A percentile compares a stretch with the other conserved stretches of the same genome.
phyloP scores from a whole-genome alignment of 2,888 invertebrate genomes.

The Idaea aversata region DNA sequence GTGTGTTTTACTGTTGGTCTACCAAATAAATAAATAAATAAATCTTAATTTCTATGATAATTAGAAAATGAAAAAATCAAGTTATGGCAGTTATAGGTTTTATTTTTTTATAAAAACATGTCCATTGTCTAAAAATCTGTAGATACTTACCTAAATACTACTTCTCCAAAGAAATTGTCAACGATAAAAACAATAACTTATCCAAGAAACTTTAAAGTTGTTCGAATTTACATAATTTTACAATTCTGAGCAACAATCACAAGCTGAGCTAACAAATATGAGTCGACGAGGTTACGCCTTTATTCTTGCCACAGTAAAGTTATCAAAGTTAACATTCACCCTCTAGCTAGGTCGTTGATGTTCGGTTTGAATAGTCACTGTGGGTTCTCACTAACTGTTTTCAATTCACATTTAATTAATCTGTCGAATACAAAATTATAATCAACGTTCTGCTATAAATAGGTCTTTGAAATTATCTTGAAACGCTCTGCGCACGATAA shows the following conservation, averaged over 20 bases:
- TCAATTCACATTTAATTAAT: constrained; percentile 58
- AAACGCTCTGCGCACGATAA: constrained; percentile 6
- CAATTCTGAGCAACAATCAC: constrained; percentile 30
- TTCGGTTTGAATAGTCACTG: background rate
- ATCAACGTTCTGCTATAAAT: constrained; percentile 32
- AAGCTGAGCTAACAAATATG: constrained; percentile 30
- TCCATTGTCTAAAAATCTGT: too few relatives aligned
- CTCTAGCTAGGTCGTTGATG: constrained; percentile 30
- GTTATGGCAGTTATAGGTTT: too few relatives aligned
- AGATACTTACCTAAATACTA: background rate
- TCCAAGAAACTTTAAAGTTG: background rate
- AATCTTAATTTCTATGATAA: too few relatives aligned
- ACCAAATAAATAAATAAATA: too few relatives aligned
- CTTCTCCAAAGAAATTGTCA: background rate
- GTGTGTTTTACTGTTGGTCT: too few relatives aligned
- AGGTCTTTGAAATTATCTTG: constrained; percentile 23
- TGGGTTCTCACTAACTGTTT: constrained; percentile 39
- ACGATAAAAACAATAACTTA: background rate
- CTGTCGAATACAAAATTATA: constrained; percentile 37
- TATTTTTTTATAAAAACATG: too few relatives aligned
- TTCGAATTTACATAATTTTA: constrained; percentile 28
- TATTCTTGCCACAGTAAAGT: constrained; percentile 27
- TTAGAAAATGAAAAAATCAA: too few relatives aligned
- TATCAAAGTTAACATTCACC: constrained; percentile 35
- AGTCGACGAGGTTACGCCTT: constrained; percentile 27